phyloP scores from a whole-genome alignment of 2,113 vertebrate species.

The Protomyctophum bolini region DNA sequence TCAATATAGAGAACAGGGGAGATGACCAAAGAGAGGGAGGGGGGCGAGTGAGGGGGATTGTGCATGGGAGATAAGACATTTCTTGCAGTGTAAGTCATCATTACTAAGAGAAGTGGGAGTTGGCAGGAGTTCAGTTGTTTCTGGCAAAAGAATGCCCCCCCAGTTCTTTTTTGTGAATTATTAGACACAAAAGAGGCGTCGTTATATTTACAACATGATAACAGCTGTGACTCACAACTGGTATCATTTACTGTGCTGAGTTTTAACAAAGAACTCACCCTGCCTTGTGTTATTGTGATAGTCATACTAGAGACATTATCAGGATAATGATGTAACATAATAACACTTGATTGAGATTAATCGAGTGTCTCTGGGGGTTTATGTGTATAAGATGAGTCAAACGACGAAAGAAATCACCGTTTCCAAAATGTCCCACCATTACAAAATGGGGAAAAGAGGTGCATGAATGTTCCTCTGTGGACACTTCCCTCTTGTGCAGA shows the following conservation, averaged over 20 bases:
- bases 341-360: too few species aligned
- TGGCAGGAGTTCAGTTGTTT: constrained; percentile 50
- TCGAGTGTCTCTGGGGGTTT: too few species aligned
- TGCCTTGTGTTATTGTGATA: constrained; percentile 35
- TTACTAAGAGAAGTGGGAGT: constrained; percentile 48
- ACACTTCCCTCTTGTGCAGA: constrained; percentile 75
- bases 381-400: neutral
- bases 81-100: constrained; percentile 59
- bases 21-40: too few species aligned
- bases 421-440: constrained; percentile 26
- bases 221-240: constrained; percentile 48
- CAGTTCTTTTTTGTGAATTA: constrained; percentile 43
- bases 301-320: neutral
- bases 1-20: too few species aligned
- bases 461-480: constrained; percentile 36
- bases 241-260: constrained; percentile 35
- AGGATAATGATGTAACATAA: neutral
- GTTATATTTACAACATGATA: constrained; percentile 58
- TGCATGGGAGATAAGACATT: neutral
- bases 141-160: constrained; percentile 50
- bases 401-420: neutral
- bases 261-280: constrained; percentile 8
- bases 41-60: too few species aligned
- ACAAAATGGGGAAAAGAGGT: constrained; percentile 17
- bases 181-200: constrained; percentile 51